These are phyloP conservation scores for Poecilus cupreus DNA, from an alignment of 2,888 invertebrate genomes.

Conservation along the genomic window DNA sequence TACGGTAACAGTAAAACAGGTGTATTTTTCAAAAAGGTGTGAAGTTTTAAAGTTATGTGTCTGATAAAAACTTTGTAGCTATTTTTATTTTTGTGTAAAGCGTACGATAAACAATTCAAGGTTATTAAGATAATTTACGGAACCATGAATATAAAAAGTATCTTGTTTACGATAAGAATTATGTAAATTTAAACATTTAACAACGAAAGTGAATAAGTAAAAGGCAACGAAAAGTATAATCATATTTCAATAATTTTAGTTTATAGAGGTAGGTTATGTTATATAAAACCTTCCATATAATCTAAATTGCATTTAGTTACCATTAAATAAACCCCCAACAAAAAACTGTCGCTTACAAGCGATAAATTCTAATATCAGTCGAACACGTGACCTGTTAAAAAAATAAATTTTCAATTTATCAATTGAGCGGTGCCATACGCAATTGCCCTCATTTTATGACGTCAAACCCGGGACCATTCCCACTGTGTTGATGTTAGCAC, in stretches of 20 bases:
- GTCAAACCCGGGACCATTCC: conserved; percentile 4
- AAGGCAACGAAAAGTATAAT: neutral
- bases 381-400: conserved; percentile 45
- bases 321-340: neutral
- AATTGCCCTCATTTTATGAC: conserved; percentile 50
- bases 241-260: no score
- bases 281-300: neutral
- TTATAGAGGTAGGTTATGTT: no score
- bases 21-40: neutral
- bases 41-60: neutral
- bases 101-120: neutral
- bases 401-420: conserved; percentile 51
- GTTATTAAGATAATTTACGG: neutral
- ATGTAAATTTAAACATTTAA: neutral
- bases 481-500: neutral
- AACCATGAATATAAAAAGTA: neutral
- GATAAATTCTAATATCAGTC: conserved; percentile 6
- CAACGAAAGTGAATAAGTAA: neutral
- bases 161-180: conserved; percentile 11
- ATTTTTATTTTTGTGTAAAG: conserved; percentile 2
- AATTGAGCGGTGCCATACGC: conserved; percentile 43
- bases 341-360: neutral
- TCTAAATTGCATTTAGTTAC: neutral
- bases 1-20: neutral
- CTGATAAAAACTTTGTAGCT: conserved; percentile 1